Base-by-base conservation (phyloP, 2,797 vertebrate species). In the Pseudomugil gertrudae region DNA sequence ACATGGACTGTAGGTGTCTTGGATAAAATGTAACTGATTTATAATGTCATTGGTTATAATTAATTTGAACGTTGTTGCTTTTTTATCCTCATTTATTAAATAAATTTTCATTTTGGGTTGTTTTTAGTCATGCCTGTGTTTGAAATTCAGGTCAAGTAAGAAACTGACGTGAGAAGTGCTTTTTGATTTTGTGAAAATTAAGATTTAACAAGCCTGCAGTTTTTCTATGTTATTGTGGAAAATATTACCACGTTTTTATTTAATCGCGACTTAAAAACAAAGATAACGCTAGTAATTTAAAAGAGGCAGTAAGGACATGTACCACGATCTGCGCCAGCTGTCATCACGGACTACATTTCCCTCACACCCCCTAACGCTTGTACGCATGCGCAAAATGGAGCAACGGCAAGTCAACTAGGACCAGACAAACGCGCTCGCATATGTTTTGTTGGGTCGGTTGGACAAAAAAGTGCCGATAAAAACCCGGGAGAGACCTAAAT, bases 391-490 rank as follows among this genome's bases (percentile, higher is more conserved):
- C 52, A 7, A 1, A 0, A 0, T 21, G 0, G 13, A 3, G 35
- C 68, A 29, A 91, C 87, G 84, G 90, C 65, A 83, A 76, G 65
- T 0, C 57, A 64, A 32, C 24, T 4, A 1, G 85, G 83, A 79
- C 83, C 1, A 4, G 36, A 29, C 0, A 11, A 0, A 24, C 76
- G 52, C 61, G 0, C 23, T 59, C 64, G 80, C 77, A 11, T 84
- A 40, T 75, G 61, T 78, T 72, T 73, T 78, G 73, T 77, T 67
- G 61, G 65, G 63, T 79, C 67, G 60, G 29, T 71, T 74, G 63
- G 74, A 83, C 78, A 79, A 52, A 72, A 80, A 84, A 85, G 80
- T 86, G 74, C 59, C 52, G 67, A 77, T 52, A 66, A 72, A 74
- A 51, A 58, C 50, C 63, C 21, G 70, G 74, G 53, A 72, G 72